Conservation (phyloP, 2,797 vertebrate species). For the Liparis tanakae region DNA sequence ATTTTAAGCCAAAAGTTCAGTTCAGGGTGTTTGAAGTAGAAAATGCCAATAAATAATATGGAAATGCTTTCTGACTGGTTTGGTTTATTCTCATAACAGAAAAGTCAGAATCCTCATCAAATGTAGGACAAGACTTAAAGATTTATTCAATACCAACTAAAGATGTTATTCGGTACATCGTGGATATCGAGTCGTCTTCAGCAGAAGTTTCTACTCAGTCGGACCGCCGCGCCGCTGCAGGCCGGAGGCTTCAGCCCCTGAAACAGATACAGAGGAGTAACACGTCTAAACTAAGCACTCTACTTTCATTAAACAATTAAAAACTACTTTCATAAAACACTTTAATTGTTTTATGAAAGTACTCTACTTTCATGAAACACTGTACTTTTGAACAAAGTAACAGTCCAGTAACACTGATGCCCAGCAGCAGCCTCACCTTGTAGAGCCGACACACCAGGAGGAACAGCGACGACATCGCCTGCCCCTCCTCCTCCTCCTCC, state of each 20-base stretch:
- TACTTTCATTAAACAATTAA: too few species aligned
- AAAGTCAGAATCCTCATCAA: neutral
- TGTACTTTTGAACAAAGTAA: too few species aligned
- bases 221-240: conserved; percentile 77
- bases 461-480: too few species aligned
- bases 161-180: neutral
- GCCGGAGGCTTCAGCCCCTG: conserved; percentile 85
- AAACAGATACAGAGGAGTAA: too few species aligned
- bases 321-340: too few species aligned
- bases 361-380: too few species aligned
- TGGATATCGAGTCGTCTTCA: conserved; percentile 27
- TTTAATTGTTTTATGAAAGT: too few species aligned
- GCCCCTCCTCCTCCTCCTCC: too few species aligned
- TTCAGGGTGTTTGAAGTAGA: conserved; percentile 77
- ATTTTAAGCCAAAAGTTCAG: conserved; percentile 75
- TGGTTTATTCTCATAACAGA: neutral
- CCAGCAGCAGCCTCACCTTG: too few species aligned
- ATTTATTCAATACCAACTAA: conserved; percentile 11
- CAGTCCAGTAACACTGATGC: too few species aligned
- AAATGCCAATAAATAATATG: conserved; percentile 82
- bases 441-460: too few species aligned
- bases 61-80: conserved; percentile 44
- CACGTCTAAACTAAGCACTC: too few species aligned
- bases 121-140: neutral
- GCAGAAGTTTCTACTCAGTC: conserved; percentile 74